phyloP scores from a whole-genome alignment of 2,797 vertebrate species.

The Carcharodon carcharias region DNA sequence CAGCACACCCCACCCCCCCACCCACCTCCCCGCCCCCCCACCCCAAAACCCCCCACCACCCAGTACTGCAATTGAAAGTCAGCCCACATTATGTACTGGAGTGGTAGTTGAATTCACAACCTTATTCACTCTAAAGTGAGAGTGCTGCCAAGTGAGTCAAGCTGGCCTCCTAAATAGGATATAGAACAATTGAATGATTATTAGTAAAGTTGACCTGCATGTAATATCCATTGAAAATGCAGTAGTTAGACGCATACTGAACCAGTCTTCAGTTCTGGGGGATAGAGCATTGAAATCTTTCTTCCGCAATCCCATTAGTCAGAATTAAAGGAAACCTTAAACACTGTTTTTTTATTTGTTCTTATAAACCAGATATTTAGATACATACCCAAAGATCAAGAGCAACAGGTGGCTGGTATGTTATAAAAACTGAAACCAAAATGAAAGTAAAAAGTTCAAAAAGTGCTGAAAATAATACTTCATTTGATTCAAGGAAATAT shows the following conservation, averaged over 20 bases:
- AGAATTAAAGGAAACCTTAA: conserved; percentile 22
- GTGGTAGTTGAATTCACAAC: background rate
- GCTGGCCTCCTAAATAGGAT: background rate
- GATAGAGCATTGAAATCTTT: background rate
- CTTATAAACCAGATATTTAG: conserved; percentile 30
- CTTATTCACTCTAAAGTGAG: background rate
- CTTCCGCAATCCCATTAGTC: background rate
- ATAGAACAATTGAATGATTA: background rate
- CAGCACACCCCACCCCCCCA: no score
- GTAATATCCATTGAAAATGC: background rate
- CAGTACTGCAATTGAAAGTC: background rate
- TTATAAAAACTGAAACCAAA: conserved; percentile 37
- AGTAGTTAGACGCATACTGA: background rate
- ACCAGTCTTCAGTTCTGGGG: background rate
- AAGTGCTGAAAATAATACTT: conserved; percentile 33
- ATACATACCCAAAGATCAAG: conserved; percentile 31
- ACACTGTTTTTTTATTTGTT: conserved; percentile 21
- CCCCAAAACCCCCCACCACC: no score
- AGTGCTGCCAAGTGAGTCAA: background rate
- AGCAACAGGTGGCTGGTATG: conserved; percentile 24
- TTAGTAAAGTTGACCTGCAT: background rate
- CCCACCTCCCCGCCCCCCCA: no score
- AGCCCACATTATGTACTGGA: no score
- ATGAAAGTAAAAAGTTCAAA: conserved; percentile 36
- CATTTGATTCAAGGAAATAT: conserved; percentile 33